Percentiles rank a stretch among this genome's conserved stretches.
These are phyloP conservation scores for Osmoderma eremita DNA, from an alignment of 2,888 invertebrate genomes.

Conservation along the genomic window DNA sequence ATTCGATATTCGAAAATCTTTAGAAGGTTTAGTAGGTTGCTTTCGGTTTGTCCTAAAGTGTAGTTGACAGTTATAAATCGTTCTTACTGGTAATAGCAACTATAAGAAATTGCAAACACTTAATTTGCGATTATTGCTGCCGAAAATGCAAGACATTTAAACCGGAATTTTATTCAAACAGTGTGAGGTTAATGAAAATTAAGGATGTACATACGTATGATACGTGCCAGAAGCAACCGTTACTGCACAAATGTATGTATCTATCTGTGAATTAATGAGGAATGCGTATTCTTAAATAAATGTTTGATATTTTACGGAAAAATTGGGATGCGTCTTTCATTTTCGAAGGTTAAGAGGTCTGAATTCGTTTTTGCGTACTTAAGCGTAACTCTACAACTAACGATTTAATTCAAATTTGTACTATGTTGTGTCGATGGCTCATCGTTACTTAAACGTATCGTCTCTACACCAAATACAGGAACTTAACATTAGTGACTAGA, in stretches of 20 bases:
- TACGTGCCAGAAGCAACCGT: too few species aligned
- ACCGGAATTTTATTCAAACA: too few species aligned
- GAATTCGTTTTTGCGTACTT: conserved; percentile 34
- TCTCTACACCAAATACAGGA: conserved; percentile 36
- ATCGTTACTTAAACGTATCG: conserved; percentile 37
- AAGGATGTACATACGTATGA: too few species aligned
- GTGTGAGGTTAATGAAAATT: too few species aligned
- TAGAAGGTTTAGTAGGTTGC: too few species aligned
- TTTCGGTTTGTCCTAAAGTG: too few species aligned
- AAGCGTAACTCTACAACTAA: conserved; percentile 37
- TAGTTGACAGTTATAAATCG: neutral
- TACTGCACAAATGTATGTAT: conserved; percentile 43
- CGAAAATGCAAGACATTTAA: conserved; percentile 54
- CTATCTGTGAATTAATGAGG: conserved; percentile 54
- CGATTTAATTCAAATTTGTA: conserved; percentile 36
- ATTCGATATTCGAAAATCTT: neutral
- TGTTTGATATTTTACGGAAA: conserved; percentile 55
- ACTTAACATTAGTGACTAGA: conserved; percentile 26
- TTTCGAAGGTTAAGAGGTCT: conserved; percentile 42
- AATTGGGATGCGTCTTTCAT: conserved; percentile 38
- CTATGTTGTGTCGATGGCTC: conserved; percentile 38
- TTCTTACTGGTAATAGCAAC: conserved; percentile 25
- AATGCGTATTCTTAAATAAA: conserved; percentile 40
- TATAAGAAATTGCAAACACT: conserved; percentile 39
- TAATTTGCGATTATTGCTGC: conserved; percentile 43